phyloP scores from a whole-genome alignment of 2,113 vertebrate species.

The Alethe diademata region DNA sequence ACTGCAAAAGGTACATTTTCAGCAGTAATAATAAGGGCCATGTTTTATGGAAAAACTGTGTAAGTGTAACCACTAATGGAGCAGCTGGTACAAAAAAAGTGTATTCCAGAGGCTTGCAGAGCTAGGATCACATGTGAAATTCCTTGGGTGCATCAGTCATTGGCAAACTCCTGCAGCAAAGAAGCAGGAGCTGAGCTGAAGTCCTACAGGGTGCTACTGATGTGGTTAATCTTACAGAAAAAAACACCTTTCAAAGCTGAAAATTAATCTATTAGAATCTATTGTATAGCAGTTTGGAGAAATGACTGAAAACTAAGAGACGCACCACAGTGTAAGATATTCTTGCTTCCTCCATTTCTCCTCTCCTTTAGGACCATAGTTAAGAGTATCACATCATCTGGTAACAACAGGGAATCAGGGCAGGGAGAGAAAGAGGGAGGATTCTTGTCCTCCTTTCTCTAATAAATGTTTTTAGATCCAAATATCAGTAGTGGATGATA shows the following conservation, averaged over 20 bases:
- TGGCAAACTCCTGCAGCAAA: neutral
- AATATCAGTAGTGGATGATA: neutral
- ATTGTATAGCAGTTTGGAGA: neutral
- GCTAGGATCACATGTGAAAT: neutral
- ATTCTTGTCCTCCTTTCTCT: neutral
- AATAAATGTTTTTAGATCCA: neutral
- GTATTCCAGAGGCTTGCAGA: neutral
- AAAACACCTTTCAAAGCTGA: neutral
- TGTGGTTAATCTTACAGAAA: neutral
- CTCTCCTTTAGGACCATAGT: neutral
- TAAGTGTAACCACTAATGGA: neutral
- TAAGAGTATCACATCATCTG: neutral
- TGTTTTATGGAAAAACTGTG: neutral
- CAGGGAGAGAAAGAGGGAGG: neutral
- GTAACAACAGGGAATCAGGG: neutral
- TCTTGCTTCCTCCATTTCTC: neutral
- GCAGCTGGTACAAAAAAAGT: neutral
- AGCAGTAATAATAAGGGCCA: neutral
- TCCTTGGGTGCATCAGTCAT: neutral
- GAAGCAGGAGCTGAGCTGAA: neutral
- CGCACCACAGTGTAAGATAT: fast-evolving
- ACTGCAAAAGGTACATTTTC: neutral
- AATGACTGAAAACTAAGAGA: neutral
- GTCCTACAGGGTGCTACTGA: neutral
- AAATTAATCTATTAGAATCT: neutral